Conservation (phyloP, 2,113 vertebrate species). For the Rynchops niger region DNA sequence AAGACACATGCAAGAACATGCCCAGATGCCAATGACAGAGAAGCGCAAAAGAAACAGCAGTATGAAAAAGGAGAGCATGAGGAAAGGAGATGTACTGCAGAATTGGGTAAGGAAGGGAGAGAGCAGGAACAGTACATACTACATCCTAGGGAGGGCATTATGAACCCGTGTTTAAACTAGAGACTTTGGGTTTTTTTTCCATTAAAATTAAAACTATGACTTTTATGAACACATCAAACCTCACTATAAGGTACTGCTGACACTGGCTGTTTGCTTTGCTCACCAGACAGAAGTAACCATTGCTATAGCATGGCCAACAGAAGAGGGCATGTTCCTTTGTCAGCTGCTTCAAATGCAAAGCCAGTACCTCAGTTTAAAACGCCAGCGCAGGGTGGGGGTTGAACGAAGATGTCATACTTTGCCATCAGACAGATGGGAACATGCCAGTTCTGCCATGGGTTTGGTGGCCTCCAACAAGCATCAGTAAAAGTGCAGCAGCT, state of each 20-base stretch:
- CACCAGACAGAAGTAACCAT: neutral
- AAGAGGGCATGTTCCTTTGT: neutral
- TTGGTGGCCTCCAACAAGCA: neutral
- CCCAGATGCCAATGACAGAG: neutral
- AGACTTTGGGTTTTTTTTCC: neutral
- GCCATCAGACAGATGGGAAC: neutral
- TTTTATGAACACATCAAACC: neutral
- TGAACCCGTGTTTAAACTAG: neutral
- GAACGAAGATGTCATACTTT: neutral
- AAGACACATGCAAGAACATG: neutral
- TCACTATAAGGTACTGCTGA: neutral
- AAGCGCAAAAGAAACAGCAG: neutral
- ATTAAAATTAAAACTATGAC: neutral
- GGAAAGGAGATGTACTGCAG: neutral
- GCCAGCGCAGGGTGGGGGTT: rapidly evolving
- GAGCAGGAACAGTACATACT: neutral
- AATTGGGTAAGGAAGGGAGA: neutral
- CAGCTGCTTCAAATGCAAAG: neutral
- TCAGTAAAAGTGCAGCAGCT: neutral
- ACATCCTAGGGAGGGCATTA: neutral
- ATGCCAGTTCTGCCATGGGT: neutral
- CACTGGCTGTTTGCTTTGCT: neutral
- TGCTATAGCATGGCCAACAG: neutral
- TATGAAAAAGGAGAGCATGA: neutral
- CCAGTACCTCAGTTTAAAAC: neutral